These are phyloP conservation scores for Arvicanthis niloticus DNA, from an alignment of 2,113 vertebrate genomes.

Conservation along the genomic window DNA sequence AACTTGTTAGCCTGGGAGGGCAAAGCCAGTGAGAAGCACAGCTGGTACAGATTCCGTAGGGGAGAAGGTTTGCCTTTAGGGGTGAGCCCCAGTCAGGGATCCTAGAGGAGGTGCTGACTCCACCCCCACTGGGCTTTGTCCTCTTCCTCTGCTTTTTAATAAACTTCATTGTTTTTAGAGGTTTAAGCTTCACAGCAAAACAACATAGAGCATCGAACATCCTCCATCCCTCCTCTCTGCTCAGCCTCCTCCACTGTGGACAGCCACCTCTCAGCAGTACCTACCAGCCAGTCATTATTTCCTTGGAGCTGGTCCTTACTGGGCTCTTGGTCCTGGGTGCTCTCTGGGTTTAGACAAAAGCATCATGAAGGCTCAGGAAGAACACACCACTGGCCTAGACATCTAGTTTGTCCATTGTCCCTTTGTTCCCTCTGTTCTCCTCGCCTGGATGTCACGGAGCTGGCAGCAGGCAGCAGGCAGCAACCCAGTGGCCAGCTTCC, in stretches of 20 bases:
- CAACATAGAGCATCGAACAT: fast-evolving
- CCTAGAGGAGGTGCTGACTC: background rate
- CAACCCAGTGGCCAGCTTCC: background rate
- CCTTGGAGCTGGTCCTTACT: background rate
- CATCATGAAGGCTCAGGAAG: fast-evolving
- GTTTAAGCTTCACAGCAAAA: background rate
- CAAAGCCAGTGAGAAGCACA: fast-evolving
- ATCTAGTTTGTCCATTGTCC: fast-evolving
- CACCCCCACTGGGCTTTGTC: fast-evolving
- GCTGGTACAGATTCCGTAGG: background rate
- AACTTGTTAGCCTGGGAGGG: background rate
- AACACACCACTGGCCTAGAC: fast-evolving
- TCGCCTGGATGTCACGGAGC: background rate
- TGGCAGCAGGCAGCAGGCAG: background rate
- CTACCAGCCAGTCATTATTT: fast-evolving
- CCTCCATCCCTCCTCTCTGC: fast-evolving
- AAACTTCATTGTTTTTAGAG: background rate
- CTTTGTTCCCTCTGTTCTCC: no score
- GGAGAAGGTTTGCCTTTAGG: fast-evolving
- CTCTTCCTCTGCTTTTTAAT: background rate
- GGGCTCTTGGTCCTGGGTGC: fast-evolving
- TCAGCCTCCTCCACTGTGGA: background rate
- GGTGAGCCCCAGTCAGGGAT: background rate
- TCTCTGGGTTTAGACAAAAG: background rate
- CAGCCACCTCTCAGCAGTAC: no score